Percentiles rank a stretch among this genome's conserved stretches.
phyloP scores from a whole-genome alignment of 92 coral and sea anemone species.

The Epizoanthus illoricatus region DNA sequence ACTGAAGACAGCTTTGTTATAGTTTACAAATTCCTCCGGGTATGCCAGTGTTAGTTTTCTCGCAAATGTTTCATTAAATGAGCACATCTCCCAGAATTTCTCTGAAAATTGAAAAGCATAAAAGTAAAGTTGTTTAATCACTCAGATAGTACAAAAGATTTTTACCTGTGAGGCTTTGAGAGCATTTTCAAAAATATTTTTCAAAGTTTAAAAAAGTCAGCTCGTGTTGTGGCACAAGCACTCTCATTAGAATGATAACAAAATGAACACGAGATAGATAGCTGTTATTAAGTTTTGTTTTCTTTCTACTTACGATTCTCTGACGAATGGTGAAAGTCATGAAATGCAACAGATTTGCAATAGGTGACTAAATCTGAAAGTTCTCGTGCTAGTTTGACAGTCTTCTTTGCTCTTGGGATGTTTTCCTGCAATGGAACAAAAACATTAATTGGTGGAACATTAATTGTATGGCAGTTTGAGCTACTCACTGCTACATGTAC shows the following conservation, averaged over 20 bases:
- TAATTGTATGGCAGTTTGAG: neutral
- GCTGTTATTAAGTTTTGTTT: neutral
- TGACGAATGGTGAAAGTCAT: slow-evolving; percentile 80
- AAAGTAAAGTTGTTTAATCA: neutral
- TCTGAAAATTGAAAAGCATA: slow-evolving; percentile 50
- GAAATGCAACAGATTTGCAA: slow-evolving; percentile 96
- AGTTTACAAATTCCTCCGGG: slow-evolving; percentile 93
- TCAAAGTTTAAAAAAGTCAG: neutral
- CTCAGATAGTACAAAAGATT: too few species aligned
- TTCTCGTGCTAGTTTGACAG: slow-evolving; percentile 84
- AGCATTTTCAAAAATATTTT: too few species aligned
- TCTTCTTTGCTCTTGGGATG: slow-evolving; percentile 74
- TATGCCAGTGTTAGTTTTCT: slow-evolving; percentile 69
- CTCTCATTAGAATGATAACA: neutral
- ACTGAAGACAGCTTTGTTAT: slow-evolving; percentile 89
- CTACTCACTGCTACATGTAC: too few species aligned
- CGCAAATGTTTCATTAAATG: slow-evolving; percentile 85
- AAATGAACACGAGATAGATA: neutral
- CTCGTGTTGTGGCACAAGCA: neutral
- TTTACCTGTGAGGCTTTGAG: too few species aligned
- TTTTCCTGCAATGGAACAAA: slow-evolving; percentile 61
- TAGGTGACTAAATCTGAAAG: slow-evolving; percentile 88
- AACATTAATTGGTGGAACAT: neutral
- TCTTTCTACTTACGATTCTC: slow-evolving; percentile 84
- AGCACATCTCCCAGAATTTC: slow-evolving; percentile 96